Conservation (phyloP, 2,797 vertebrate species). For the Pseudochromis fuscus region DNA sequence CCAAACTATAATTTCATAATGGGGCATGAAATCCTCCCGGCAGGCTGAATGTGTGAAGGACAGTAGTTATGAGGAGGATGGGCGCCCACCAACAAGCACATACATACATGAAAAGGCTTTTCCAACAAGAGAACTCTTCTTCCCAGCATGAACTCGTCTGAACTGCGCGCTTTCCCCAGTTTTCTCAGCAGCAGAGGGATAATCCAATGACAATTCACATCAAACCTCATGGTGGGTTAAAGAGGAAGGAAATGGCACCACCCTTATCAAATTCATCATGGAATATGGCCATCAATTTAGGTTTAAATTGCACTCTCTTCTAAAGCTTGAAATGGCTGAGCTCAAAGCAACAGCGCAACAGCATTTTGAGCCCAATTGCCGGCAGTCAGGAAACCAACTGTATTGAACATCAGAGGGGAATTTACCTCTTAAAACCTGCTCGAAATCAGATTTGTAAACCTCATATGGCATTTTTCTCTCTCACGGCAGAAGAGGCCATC, state of each 20-base stretch:
- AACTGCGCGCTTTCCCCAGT: neutral
- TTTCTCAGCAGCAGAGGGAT: slow-evolving; percentile 16
- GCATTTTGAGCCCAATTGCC: slow-evolving; percentile 42
- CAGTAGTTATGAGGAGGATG: slow-evolving; percentile 15
- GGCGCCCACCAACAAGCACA: neutral
- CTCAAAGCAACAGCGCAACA: neutral
- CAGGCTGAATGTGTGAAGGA: slow-evolving; percentile 35
- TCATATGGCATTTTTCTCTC: neutral
- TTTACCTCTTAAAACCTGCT: slow-evolving; percentile 20
- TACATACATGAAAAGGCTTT: neutral
- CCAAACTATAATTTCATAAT: slow-evolving; percentile 41
- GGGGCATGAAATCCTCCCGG: slow-evolving; percentile 14
- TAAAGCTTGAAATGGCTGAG: slow-evolving; percentile 19
- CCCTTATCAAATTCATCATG: slow-evolving; percentile 39
- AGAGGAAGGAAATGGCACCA: slow-evolving; percentile 12
- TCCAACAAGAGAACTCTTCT: neutral
- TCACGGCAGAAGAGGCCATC: slow-evolving; percentile 1
- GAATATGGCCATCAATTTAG: slow-evolving; percentile 38
- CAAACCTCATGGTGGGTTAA: slow-evolving; percentile 28
- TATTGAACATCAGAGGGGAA: slow-evolving; percentile 12
- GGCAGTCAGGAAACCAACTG: slow-evolving; percentile 16
- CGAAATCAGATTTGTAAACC: slow-evolving; percentile 10
- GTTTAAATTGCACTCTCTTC: slow-evolving; percentile 29
- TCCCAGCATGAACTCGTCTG: slow-evolving; percentile 6
- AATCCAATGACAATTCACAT: slow-evolving; percentile 38